Percentiles rank a stretch among this genome's conserved stretches.
Evolutionary conservation across 2,797 vertebrate genomes (phyloP).

Genomic region (Notolepis coatsorum): DNA sequence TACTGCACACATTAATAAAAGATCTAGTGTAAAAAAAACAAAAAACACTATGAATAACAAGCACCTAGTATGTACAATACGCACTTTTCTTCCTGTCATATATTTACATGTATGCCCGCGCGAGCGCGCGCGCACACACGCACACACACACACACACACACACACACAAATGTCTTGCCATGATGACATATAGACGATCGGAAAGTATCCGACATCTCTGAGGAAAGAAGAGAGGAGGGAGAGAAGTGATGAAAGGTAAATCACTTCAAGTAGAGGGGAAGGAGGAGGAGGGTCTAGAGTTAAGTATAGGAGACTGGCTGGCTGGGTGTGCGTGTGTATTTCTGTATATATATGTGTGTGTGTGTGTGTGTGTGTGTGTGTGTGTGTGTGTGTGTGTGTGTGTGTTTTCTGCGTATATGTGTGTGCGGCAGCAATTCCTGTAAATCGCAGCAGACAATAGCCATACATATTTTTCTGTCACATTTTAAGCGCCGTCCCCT

Average conservation of each 20-base stretch:
- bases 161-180: neutral
- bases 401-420: neutral
- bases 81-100: no score
- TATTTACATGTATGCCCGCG: no score
- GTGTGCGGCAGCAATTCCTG: neutral
- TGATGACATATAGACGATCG: neutral
- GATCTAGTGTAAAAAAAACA: no score
- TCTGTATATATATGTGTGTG: neutral
- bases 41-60: no score
- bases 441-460: slow-evolving; percentile 23
- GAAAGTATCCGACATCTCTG: neutral
- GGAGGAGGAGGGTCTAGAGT: slow-evolving; percentile 4
- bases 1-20: no score
- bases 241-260: slow-evolving; percentile 17
- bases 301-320: slow-evolving; percentile 25
- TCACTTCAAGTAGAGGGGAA: slow-evolving; percentile 1
- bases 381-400: neutral
- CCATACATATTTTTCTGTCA: neutral
- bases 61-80: no score
- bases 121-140: neutral
- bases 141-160: neutral
- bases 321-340: neutral
- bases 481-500: slow-evolving; percentile 9
- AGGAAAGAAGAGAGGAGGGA: neutral
- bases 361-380: neutral